Conservation (phyloP, 1,140 invertebrate species). For the Eubasilissa regina region DNA sequence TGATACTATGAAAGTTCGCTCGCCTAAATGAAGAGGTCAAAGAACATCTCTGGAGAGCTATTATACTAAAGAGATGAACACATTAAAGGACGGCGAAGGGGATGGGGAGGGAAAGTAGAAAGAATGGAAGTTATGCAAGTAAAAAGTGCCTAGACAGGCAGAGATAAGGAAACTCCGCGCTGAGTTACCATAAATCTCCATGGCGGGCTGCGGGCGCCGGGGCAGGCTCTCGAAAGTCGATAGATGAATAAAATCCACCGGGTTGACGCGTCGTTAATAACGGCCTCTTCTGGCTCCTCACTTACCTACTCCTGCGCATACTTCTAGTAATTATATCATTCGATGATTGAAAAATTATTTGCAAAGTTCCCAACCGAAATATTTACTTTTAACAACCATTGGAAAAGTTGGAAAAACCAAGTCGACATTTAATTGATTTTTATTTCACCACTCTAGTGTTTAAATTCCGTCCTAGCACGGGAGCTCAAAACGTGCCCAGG, state of each 20-base stretch:
- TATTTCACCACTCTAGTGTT: too few relatives aligned
- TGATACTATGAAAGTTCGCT: too few relatives aligned
- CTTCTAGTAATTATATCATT: too few relatives aligned
- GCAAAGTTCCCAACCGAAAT: too few relatives aligned
- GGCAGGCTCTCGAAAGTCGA: not conserved
- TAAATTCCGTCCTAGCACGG: too few relatives aligned
- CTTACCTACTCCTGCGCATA: too few relatives aligned
- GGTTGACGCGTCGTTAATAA: constrained; percentile 25
- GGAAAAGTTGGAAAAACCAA: too few relatives aligned
- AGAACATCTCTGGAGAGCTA: constrained; percentile 10
- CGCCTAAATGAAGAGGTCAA: constrained; percentile 16
- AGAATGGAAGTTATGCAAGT: constrained; percentile 37
- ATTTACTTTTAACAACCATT: too few relatives aligned
- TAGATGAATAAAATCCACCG: constrained; percentile 13
- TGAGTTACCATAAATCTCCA: constrained; percentile 36
- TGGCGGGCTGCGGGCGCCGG: constrained; percentile 24
- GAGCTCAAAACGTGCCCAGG: too few relatives aligned
- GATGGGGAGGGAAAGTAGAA: constrained; percentile 18
- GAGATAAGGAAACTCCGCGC: constrained; percentile 37
- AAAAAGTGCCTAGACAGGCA: constrained; percentile 46
- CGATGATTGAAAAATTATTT: too few relatives aligned
- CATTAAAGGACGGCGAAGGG: constrained; percentile 23
- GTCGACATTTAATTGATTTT: too few relatives aligned
- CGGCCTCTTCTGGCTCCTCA: too few relatives aligned
- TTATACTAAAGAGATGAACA: constrained; percentile 30